phyloP scores from a whole-genome alignment of 2,888 invertebrate species.

The Pristionchus arcanus region DNA sequence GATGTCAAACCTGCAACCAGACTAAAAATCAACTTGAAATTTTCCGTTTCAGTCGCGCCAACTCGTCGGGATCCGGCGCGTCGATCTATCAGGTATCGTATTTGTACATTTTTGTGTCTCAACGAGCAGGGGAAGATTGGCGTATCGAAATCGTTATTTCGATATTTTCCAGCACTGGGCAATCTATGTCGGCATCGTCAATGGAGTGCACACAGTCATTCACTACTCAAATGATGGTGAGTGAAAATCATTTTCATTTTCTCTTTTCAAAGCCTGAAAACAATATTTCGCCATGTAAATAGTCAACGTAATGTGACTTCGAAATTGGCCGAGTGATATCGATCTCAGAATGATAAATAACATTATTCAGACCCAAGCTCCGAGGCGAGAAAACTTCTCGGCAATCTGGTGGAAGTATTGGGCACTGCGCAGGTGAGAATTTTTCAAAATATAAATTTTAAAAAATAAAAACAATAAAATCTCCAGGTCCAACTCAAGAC shows the following conservation, averaged over 20 bases:
- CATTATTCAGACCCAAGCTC: neutral
- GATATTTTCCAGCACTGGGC: constrained; percentile 5
- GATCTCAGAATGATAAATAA: too few relatives aligned
- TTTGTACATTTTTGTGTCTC: too few relatives aligned
- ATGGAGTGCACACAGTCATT: neutral
- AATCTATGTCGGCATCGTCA: neutral
- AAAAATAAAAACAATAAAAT: neutral
- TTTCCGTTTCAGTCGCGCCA: neutral
- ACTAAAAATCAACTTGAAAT: too few relatives aligned
- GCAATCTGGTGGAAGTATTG: neutral
- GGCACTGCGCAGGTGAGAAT: neutral
- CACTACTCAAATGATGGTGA: neutral
- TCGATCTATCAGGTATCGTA: neutral
- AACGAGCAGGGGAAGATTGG: too few relatives aligned
- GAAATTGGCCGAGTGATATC: too few relatives aligned
- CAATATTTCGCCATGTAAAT: too few relatives aligned
- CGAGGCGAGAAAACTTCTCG: neutral
- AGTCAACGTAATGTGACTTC: too few relatives aligned
- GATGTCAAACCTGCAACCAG: too few relatives aligned
- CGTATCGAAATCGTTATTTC: neutral
- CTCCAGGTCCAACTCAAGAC: neutral
- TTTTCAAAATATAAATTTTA: too few relatives aligned
- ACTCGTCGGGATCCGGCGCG: neutral
- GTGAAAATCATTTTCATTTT: neutral
- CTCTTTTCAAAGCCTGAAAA: too few relatives aligned